Evolutionary conservation across 2,797 vertebrate species (phyloP), one percentile per base, ranked within the genome.

Genomic region (Euphonia xanthogaster): DNA sequence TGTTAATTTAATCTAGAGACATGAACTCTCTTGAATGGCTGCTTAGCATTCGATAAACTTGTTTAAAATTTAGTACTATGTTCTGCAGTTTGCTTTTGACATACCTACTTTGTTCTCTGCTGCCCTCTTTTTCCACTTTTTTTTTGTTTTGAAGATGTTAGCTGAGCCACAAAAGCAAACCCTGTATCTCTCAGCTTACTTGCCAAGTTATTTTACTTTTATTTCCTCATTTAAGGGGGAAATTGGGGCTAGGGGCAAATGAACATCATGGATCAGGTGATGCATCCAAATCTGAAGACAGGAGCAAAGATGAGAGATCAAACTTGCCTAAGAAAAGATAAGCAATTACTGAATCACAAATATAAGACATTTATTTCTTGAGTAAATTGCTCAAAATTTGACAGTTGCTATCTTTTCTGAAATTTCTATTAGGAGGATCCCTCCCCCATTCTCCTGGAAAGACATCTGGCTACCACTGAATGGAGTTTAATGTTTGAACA

Each of bases 401-500:
- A 92, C 25, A 77, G 60, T 81, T 90, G 39, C 53, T 89, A 71
- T 79, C n/a, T 93, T 83, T 92, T 90, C 39, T 60, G 35, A 90
- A 88, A 63, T 76, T 79, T 55, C 12, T 66, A 7, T 83, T 87
- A 81, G 42, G 42, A 93, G 37, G 37, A 87, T 60, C 31, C 58
- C 81, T 88, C 82, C 80, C 94, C 62, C 84, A 82, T 92, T 70
- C 35, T 90, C 65, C 40, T 93, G 71, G 77, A 92, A 72, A 87
- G 78, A 90, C 91, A 96, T 97, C 96, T 97, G 96, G 93, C 68
- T 85, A 86, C 77, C 54, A 79, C 80, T 96, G 82, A 96, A 95
- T 78, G 62, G 92, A 92, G 84, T 83, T 86, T 57, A 81, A 51
- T 94, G 80, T 92, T 93, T 95, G 90, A 97, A 95, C 79, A 68